Evolutionary conservation across 2,113 vertebrate genomes (phyloP).

Genomic region (Notarius quadriscutis): DNA sequence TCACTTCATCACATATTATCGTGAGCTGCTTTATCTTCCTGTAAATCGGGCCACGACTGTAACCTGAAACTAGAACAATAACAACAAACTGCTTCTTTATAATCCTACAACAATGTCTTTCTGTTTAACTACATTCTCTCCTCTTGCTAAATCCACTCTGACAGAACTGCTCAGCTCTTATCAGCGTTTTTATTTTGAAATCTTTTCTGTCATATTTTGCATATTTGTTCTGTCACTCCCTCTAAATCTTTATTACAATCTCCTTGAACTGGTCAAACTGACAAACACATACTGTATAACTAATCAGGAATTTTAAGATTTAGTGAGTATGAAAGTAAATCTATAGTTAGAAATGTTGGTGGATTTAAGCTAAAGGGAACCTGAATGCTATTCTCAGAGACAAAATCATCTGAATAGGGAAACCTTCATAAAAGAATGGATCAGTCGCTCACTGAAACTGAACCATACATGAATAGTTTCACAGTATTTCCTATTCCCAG

Average conservation of each 20-base stretch:
- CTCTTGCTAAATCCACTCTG: not conserved
- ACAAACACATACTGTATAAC: not conserved
- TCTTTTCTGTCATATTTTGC: not conserved
- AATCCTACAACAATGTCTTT: conserved; percentile 10
- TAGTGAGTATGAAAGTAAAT: not conserved
- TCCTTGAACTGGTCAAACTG: not conserved
- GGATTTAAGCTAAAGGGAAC: not conserved
- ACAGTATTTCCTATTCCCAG: not conserved
- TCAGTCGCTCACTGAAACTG: too few species aligned
- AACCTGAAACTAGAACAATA: conserved; percentile 4
- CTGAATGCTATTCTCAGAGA: not conserved
- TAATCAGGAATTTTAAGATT: not conserved
- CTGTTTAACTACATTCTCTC: not conserved
- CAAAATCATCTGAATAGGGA: too few species aligned
- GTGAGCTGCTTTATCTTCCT: not conserved
- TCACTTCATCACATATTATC: not conserved
- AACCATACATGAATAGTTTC: not conserved
- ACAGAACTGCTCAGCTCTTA: not conserved
- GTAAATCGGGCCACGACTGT: not conserved
- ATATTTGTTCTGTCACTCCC: not conserved
- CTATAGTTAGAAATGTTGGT: not conserved
- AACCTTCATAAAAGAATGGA: too few species aligned
- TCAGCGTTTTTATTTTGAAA: not conserved
- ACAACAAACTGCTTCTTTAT: not conserved
- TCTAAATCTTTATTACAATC: not conserved